Percentiles rank a stretch among this genome's conserved stretches.
Evolutionary conservation across 2,888 invertebrate genomes (phyloP).

Genomic region (Pyrrhosoma nymphula): DNA sequence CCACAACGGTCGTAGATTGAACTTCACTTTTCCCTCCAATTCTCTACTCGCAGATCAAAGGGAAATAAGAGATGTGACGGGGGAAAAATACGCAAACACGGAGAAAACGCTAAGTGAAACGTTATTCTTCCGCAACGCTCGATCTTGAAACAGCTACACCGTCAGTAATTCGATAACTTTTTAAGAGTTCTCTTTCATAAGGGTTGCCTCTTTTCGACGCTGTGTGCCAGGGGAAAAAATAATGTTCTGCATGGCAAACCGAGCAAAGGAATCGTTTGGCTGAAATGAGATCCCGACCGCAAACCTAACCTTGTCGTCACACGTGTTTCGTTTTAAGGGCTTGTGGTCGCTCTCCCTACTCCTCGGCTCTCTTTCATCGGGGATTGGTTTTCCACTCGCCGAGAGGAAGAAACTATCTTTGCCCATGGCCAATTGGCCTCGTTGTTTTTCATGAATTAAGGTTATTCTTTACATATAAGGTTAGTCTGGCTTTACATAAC

Average conservation of each 20-base stretch:
- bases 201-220: neutral
- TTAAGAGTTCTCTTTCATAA: neutral
- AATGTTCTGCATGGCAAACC: neutral
- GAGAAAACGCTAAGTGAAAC: neutral
- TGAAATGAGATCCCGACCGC: constrained; percentile 33
- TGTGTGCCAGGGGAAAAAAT: neutral
- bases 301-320: neutral
- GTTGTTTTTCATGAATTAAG: neutral
- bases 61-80: too few species aligned
- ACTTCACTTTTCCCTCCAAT: too few species aligned
- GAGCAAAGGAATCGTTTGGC: constrained; percentile 5
- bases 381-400: neutral
- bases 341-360: neutral
- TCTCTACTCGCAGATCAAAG: too few species aligned
- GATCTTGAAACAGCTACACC: neutral
- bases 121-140: neutral
- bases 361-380: constrained; percentile 1
- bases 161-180: neutral
- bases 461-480: neutral
- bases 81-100: too few species aligned
- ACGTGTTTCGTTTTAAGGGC: constrained; percentile 26
- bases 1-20: too few species aligned
- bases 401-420: neutral
- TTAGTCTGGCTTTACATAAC: neutral
- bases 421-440: neutral